A percentile compares a stretch with the other conserved stretches of the same genome.
These are phyloP conservation scores for Pelobates cultripes DNA, from an alignment of 2,797 vertebrate genomes.

Conservation along the genomic window DNA sequence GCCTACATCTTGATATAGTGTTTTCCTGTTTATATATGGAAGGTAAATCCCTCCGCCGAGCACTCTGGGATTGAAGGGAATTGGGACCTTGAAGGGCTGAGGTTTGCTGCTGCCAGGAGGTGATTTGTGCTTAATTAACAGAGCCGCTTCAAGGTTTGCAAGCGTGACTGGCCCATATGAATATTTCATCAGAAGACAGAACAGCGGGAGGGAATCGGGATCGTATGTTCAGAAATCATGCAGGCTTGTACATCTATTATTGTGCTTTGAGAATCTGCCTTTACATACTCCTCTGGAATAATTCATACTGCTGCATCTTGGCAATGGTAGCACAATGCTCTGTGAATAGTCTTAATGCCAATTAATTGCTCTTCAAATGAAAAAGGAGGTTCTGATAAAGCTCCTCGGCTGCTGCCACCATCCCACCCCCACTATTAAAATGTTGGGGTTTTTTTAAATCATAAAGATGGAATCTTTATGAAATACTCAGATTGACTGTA, in stretches of 20 bases:
- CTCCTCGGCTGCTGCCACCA: no score
- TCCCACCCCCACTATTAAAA: no score
- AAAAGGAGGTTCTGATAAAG: no score
- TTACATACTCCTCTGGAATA: constrained; percentile 1
- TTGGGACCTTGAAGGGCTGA: constrained; percentile 52
- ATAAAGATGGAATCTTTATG: no score
- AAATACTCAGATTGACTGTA: no score
- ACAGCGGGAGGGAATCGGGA: not conserved
- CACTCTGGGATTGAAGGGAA: not conserved
- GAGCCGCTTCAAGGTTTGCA: constrained; percentile 44
- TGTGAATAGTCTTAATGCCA: no score
- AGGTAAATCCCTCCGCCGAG: no score
- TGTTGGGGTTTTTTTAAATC: no score
- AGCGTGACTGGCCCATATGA: constrained; percentile 40
- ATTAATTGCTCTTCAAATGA: no score
- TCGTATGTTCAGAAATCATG: not conserved
- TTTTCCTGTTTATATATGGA: no score
- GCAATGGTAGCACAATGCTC: not conserved
- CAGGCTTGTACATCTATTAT: not conserved
- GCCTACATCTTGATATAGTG: no score
- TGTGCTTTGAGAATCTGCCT: constrained; percentile 25
- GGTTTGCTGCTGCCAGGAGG: constrained; percentile 55
- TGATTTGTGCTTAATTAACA: constrained; percentile 56
- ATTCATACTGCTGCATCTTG: not conserved
- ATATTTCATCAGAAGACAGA: constrained; percentile 52